A percentile compares a stretch with the other conserved stretches of the same genome.
These are phyloP conservation scores for Schizothorax lantsangensis DNA, from an alignment of 2,797 vertebrate species.

Conservation along the genomic window DNA sequence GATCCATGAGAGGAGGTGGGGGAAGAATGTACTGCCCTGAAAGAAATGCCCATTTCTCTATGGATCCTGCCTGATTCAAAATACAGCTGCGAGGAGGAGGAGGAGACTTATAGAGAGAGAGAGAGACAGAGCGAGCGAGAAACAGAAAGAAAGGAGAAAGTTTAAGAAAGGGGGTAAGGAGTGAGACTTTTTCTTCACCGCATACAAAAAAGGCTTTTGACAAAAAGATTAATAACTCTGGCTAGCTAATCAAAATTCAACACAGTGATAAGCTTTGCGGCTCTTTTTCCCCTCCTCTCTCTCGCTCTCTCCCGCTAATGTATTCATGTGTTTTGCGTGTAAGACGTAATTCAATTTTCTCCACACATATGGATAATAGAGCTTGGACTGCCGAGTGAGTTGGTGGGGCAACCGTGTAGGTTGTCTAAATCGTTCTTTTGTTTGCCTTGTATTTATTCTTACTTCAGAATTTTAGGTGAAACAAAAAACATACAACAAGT, in stretches of 20 bases:
- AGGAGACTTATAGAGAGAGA: constrained; percentile 67
- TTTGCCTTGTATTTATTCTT: constrained; percentile 19
- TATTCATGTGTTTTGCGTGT: constrained; percentile 49
- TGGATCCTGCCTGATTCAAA: constrained; percentile 94
- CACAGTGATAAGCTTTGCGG: constrained; percentile 60
- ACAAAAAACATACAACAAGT: constrained; percentile 30
- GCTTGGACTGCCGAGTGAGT: constrained; percentile 3
- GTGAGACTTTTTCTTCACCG: constrained; percentile 64
- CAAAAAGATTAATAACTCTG: constrained; percentile 74
- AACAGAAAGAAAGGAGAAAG: constrained; percentile 64
- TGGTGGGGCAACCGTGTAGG: constrained; percentile 6
- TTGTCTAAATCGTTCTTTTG: constrained; percentile 47
- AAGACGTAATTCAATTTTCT: constrained; percentile 56
- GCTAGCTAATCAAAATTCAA: constrained; percentile 62
- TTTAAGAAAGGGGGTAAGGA: constrained; percentile 70
- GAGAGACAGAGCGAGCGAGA: constrained; percentile 59
- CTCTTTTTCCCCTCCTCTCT: not conserved
- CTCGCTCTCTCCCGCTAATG: constrained; percentile 26
- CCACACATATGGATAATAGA: constrained; percentile 41
- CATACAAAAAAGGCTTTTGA: constrained; percentile 67
- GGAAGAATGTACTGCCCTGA: constrained; percentile 90
- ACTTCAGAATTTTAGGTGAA: not conserved
- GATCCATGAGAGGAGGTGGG: constrained; percentile 98
- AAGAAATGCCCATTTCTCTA: constrained; percentile 91
- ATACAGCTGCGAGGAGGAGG: constrained; percentile 86